Conservation (phyloP, 2,888 invertebrate genomes). For the Troides aeacus region DNA sequence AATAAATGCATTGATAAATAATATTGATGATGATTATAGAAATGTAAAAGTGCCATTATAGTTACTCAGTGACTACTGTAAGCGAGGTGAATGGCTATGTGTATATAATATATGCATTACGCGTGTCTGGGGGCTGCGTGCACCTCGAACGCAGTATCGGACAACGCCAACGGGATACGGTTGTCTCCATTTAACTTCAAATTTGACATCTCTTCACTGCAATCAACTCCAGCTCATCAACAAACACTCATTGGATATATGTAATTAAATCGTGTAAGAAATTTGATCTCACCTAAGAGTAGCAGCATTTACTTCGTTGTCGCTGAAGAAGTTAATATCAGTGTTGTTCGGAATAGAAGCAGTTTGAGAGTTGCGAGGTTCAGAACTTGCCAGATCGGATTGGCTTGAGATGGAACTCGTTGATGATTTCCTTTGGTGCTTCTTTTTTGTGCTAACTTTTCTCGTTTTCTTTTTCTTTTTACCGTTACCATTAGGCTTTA, state of each 20-base stretch:
- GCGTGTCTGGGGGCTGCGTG: slow-evolving; percentile 76
- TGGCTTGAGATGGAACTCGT: slow-evolving; percentile 77
- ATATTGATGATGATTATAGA: background rate
- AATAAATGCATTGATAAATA: background rate
- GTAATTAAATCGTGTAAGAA: background rate
- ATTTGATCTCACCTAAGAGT: slow-evolving; percentile 74
- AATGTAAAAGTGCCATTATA: slow-evolving; percentile 2
- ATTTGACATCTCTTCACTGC: slow-evolving; percentile 78
- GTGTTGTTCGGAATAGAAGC: slow-evolving; percentile 58
- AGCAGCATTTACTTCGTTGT: slow-evolving; percentile 90
- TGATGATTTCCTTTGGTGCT: slow-evolving; percentile 86
- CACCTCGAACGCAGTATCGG: slow-evolving; percentile 77
- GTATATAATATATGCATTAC: slow-evolving; percentile 58
- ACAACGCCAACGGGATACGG: slow-evolving; percentile 76
- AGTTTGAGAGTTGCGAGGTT: slow-evolving; percentile 61
- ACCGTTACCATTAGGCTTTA: slow-evolving; percentile 77
- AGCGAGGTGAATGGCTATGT: slow-evolving; percentile 50
- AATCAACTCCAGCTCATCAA: slow-evolving; percentile 49
- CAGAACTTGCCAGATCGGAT: slow-evolving; percentile 74
- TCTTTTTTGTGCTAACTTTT: slow-evolving; percentile 89
- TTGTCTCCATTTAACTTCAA: slow-evolving; percentile 74
- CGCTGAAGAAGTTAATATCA: slow-evolving; percentile 90
- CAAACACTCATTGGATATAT: slow-evolving; percentile 10
- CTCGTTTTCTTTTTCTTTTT: slow-evolving; percentile 89
- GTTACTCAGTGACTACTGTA: slow-evolving; percentile 34